Conservation (phyloP, 2,888 invertebrate genomes). For the Chesias legatella region DNA sequence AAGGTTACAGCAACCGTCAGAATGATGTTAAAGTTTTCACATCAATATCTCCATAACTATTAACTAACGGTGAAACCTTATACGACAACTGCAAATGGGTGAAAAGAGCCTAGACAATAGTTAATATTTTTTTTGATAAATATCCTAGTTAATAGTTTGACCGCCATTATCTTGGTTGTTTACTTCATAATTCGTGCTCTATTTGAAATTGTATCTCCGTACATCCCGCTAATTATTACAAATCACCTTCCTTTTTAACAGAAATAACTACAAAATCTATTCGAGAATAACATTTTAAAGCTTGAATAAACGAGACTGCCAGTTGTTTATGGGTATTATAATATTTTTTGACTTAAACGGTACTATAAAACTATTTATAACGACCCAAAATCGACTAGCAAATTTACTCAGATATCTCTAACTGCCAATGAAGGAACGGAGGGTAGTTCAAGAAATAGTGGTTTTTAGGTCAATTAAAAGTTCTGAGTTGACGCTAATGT, state of each 20-base stretch:
- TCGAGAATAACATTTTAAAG: slow-evolving; percentile 58
- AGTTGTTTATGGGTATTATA: slow-evolving; percentile 67
- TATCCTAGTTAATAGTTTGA: no score
- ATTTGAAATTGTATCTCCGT: slow-evolving; percentile 1
- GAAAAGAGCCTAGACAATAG: no score
- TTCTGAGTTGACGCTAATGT: slow-evolving; percentile 23
- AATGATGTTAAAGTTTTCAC: no score
- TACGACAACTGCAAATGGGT: no score
- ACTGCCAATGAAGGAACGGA: background rate
- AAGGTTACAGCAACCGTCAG: no score
- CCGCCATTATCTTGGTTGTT: background rate
- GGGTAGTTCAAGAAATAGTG: slow-evolving; percentile 29
- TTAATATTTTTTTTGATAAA: no score
- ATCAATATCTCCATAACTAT: no score
- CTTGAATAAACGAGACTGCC: slow-evolving; percentile 57
- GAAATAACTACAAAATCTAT: slow-evolving; percentile 45
- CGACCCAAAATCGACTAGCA: slow-evolving; percentile 25
- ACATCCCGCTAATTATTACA: slow-evolving; percentile 62
- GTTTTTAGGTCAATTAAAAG: slow-evolving; percentile 20
- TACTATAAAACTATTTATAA: slow-evolving; percentile 51
- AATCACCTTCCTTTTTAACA: slow-evolving; percentile 44
- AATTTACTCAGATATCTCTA: slow-evolving; percentile 28
- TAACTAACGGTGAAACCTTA: no score
- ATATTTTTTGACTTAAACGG: slow-evolving; percentile 58
- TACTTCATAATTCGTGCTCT: background rate